Conservation (phyloP, 2,888 invertebrate species). For the Stegophylla sp. region DNA sequence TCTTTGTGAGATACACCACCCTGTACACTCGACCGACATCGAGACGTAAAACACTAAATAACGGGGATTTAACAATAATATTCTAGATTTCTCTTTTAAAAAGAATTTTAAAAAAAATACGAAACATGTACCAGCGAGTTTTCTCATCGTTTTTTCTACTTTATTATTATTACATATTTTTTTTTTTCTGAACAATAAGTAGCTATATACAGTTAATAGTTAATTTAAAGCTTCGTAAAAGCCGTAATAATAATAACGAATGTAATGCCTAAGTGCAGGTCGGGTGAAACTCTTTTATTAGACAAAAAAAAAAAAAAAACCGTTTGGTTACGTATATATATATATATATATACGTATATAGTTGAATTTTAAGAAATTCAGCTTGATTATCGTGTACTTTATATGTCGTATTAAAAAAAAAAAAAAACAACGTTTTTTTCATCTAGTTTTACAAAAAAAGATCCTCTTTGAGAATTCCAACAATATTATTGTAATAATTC, state of each 20-base stretch:
- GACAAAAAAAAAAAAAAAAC: no score
- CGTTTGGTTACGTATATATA: no score
- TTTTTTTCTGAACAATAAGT: background rate
- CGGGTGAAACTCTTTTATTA: background rate
- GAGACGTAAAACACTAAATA: background rate
- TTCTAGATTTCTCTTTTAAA: slow-evolving; percentile 24
- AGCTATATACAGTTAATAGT: background rate
- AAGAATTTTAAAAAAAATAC: background rate
- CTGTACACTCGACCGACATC: no score
- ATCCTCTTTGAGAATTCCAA: no score
- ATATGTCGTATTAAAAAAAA: no score
- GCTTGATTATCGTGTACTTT: no score
- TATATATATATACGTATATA: no score
- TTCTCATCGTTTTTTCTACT: background rate
- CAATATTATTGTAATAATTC: background rate
- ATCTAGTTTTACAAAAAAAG: background rate
- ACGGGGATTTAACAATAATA: background rate
- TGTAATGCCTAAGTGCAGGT: background rate
- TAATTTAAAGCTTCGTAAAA: background rate
- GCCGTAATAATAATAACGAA: background rate
- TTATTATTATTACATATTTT: no score
- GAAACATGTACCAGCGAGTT: background rate
- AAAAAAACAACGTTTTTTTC: background rate
- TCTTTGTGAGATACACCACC: no score
- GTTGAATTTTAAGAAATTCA: no score